phyloP scores from a whole-genome alignment of 2,797 vertebrate species.

The Xiphophorus birchmanni region DNA sequence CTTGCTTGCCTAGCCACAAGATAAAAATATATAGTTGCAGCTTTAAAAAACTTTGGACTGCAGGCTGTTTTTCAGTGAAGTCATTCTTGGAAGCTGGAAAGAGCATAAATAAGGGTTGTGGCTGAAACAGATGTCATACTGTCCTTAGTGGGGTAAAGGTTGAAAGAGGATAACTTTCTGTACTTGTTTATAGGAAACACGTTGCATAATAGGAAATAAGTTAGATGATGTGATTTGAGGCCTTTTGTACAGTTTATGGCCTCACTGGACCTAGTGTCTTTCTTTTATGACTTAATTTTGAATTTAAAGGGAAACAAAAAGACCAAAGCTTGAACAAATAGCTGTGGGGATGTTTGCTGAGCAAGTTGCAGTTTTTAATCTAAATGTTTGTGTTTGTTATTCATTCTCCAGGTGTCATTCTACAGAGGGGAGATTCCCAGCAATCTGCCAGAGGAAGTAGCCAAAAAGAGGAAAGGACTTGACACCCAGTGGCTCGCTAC shows the following conservation, averaged over 20 bases:
- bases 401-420: slow-evolving; percentile 90
- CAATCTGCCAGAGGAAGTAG: slow-evolving; percentile 86
- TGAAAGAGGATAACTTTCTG: neutral
- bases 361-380: neutral
- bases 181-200: slow-evolving; percentile 2
- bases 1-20: slow-evolving; percentile 6
- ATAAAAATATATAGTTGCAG: neutral
- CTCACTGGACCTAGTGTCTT: neutral
- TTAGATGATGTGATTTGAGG: neutral
- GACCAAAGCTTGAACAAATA: neutral
- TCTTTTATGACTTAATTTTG: neutral
- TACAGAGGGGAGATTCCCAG: slow-evolving; percentile 89
- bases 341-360: neutral
- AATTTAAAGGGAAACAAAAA: neutral
- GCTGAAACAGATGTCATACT: neutral
- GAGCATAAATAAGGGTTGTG: neutral
- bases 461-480: slow-evolving; percentile 83
- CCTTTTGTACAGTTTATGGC: neutral
- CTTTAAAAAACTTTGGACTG: neutral
- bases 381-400: slow-evolving; percentile 3
- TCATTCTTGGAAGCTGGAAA: slow-evolving; percentile 12
- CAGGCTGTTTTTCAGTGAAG: slow-evolving; percentile 3
- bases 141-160: neutral
- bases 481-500: slow-evolving; percentile 93
- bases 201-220: neutral